These are phyloP conservation scores for Xyrauchen texanus DNA, from an alignment of 2,113 vertebrate species.

Conservation along the genomic window DNA sequence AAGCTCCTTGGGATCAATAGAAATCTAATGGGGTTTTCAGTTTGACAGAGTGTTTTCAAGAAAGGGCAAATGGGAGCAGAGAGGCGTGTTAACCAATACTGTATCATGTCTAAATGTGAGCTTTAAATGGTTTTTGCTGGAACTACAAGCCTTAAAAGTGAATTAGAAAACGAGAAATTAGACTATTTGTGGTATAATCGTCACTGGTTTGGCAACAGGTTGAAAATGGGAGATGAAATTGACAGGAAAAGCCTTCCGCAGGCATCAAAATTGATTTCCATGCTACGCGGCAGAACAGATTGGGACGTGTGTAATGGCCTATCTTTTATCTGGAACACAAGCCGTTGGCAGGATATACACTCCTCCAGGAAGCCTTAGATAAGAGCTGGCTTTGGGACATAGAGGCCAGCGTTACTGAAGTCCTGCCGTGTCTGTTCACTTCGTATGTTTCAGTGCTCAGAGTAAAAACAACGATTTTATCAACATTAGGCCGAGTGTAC, in stretches of 20 bases:
- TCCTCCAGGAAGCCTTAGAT: not conserved
- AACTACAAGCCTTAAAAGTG: constrained; percentile 27
- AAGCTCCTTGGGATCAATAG: constrained; percentile 31
- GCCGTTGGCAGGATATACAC: not conserved
- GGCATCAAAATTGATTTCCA: too few relatives aligned
- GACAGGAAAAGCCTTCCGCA: too few relatives aligned
- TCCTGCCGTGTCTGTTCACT: not conserved
- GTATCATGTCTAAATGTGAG: not conserved
- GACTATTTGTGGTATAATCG: too few relatives aligned
- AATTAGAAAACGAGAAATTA: too few relatives aligned
- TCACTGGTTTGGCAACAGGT: too few relatives aligned
- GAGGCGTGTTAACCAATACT: not conserved
- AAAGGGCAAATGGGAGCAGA: constrained; percentile 3
- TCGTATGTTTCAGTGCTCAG: constrained; percentile 29
- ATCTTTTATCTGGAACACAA: not conserved
- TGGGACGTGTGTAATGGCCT: too few relatives aligned
- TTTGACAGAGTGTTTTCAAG: constrained; percentile 25
- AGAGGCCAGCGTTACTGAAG: too few relatives aligned
- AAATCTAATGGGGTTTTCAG: constrained; percentile 29
- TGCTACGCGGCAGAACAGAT: too few relatives aligned
- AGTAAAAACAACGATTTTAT: constrained; percentile 38
- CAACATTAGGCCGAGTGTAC: constrained; percentile 37
- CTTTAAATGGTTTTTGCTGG: too few relatives aligned
- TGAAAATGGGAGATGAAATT: too few relatives aligned
- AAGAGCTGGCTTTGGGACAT: not conserved